Evolutionary conservation across 2,888 invertebrate genomes (phyloP), one percentile per base, ranked within the genome.

Genomic region (Serripes groenlandicus): DNA sequence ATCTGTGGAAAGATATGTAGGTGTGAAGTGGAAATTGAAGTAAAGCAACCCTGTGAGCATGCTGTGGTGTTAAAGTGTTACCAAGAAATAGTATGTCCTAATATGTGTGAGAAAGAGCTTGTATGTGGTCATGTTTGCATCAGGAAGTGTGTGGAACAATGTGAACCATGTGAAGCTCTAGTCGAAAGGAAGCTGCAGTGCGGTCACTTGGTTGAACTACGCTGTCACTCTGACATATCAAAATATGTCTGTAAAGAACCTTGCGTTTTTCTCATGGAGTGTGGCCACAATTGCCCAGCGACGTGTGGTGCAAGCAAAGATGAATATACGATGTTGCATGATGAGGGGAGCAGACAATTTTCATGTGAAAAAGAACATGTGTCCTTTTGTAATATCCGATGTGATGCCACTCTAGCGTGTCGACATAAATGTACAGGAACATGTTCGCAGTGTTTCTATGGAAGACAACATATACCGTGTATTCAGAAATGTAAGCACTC

Each of bases 1-100:
- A 66, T 18, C 78, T 80, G 85, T 60, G 35, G n/a, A 84, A 95
- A 96, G 89, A 64, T 83, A 4, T 92, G 91, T 75, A 3, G 11
- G 0, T 83, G 83, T 30, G 5, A 23, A n/a, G 56, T 62, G 5
- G 21, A 26, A 7, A 73, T 83, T 18, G 11, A 26, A 42, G 21
- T 62, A 0, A 73, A 68, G 0, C 30, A 76, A 18, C 64, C 69
- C 2, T 75, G 75, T 28, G 69, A 72, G 3, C 88, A 58, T 90
- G 78, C 83, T 42, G 78, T 58, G 56, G 30, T 60, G 15, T 2
- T 80, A 15, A 35, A 42, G 18, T 84, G 84, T 32, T 42, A 30
- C 3, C 37, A 58, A 80, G 37, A 52, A n/a, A 32, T 34, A 26
- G 54, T 26, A 54, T 71, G 90, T 88, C 72, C 58, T 79, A 26